Evolutionary conservation across 2,113 vertebrate genomes (phyloP), one percentile per base, ranked within the genome.

Genomic region (Thermophis baileyi): DNA sequence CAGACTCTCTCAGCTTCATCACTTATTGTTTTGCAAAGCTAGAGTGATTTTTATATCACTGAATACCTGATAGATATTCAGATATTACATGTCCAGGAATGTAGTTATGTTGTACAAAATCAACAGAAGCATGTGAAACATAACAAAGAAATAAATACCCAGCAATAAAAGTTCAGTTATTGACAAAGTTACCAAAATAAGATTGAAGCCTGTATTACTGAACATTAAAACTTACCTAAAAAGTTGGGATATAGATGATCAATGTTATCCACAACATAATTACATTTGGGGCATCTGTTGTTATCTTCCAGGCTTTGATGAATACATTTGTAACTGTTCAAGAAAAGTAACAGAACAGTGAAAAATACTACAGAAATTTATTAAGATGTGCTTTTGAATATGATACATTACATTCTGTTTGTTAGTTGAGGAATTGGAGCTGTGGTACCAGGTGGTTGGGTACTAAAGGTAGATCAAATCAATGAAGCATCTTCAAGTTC

Each of bases 211-310:
- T 85, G 1, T 8, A 69, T 69, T 0, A 1, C 4, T 90, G 94
- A 35, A 46, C 27, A 35, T 24, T 91, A 97, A 91, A 89, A 98
- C 99, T 97, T 97, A 99, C 99, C 99, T 96, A 99, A 98, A 96
- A 99, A 99, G 97, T 99, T 99, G 91, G 99, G 99, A 96, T 99
- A 99, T 46, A 99, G 98, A 97, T 99, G 99, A 96, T 99, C 99
- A 96, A 99, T 98, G 81, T 99, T 99, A 97, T 99, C 99, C 93
- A 99, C 98, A 92, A 99, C 98, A 94, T 99, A 99, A 97, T 99
- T 99, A 97, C 99, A 99, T 97, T 99, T 99, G 57, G 99, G 99
- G 96, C 99, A 99, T 95, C 99, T 98, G 97, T 99, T 99, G 96
- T 99, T 99, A 96, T 99, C 99, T 95, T 99, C 99, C 96, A 99